Conservation (phyloP, 1,140 invertebrate genomes). For the Dermatophagoides farinae region DNA sequence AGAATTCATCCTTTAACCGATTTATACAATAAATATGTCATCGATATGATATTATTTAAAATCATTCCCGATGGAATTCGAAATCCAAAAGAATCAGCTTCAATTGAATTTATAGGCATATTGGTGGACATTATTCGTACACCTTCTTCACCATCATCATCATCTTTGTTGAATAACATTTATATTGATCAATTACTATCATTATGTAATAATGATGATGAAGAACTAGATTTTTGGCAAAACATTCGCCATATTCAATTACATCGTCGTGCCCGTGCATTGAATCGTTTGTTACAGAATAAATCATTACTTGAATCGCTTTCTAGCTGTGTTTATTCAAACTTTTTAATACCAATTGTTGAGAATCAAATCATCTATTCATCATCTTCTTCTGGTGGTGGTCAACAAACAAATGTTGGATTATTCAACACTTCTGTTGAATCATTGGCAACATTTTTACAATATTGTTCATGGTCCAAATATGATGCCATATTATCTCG, state of each 20-base stretch:
- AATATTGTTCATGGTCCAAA: conserved; percentile 58
- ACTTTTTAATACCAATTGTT: conserved; percentile 64
- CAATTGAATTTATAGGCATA: conserved; percentile 51
- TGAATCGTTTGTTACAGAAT: conserved; percentile 33
- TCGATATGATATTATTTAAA: conserved; percentile 14
- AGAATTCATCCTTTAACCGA: neutral
- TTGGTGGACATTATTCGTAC: conserved; percentile 40
- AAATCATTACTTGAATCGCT: conserved; percentile 36
- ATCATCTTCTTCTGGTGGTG: no score
- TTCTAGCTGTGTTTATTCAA: conserved; percentile 45
- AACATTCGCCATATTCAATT: conserved; percentile 60
- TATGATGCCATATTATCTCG: conserved; percentile 57
- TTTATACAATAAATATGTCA: conserved; percentile 11
- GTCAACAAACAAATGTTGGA: conserved; percentile 38
- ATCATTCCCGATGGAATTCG: conserved; percentile 17
- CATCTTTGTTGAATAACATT: no score
- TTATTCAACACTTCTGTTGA: conserved; percentile 55
- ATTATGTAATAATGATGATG: conserved; percentile 43
- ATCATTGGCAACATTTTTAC: conserved; percentile 46
- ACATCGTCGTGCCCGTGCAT: conserved; percentile 53
- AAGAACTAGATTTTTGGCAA: conserved; percentile 80
- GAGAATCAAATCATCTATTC: conserved; percentile 53
- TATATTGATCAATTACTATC: conserved; percentile 52
- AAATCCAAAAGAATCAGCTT: conserved; percentile 24
- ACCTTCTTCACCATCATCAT: conserved; percentile 31